phyloP scores from a whole-genome alignment of 2,888 invertebrate genomes.

The Nowickia ferox region DNA sequence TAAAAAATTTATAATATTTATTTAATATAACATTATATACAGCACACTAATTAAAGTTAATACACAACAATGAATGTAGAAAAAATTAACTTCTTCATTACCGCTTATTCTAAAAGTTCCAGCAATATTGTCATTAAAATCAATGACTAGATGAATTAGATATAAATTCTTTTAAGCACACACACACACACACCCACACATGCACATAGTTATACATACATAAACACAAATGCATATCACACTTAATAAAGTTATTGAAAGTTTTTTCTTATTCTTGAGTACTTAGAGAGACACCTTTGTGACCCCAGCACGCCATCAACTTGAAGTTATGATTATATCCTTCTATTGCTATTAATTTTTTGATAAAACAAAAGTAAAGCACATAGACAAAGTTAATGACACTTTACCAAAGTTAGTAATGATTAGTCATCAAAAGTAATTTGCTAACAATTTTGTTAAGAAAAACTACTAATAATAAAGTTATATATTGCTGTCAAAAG shows the following conservation, averaged over 20 bases:
- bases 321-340: neutral
- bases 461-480: slow-evolving; percentile 33
- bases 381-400: slow-evolving; percentile 46
- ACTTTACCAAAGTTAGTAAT: slow-evolving; percentile 52
- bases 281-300: slow-evolving; percentile 33
- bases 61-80: neutral
- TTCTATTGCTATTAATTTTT: neutral
- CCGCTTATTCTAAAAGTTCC: slow-evolving; percentile 8
- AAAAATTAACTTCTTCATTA: neutral
- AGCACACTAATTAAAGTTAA: neutral
- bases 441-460: slow-evolving; percentile 50
- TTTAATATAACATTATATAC: neutral
- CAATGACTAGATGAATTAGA: slow-evolving; percentile 64
- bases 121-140: slow-evolving; percentile 58
- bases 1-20: no score
- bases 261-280: slow-evolving; percentile 16
- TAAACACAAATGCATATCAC: neutral
- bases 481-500: slow-evolving; percentile 28
- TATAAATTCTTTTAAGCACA: neutral
- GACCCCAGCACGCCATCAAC: neutral
- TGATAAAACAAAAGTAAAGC: neutral
- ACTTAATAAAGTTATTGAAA: slow-evolving; percentile 51
- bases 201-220: neutral
- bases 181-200: no score
- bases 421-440: slow-evolving; percentile 68